These are phyloP conservation scores for Drosophila lutescens DNA, from an alignment of 2,888 invertebrate species.

Conservation along the genomic window DNA sequence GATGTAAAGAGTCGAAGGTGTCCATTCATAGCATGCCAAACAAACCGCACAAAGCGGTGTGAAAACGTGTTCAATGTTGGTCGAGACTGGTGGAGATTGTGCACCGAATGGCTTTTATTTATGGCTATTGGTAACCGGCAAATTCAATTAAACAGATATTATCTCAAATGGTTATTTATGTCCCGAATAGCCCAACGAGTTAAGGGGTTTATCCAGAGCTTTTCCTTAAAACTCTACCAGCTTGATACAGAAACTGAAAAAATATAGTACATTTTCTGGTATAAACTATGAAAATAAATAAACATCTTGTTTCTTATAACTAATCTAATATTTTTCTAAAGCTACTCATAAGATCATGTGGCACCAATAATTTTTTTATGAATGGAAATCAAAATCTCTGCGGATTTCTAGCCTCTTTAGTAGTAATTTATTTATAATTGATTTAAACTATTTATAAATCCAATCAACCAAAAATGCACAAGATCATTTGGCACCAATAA, in stretches of 20 bases:
- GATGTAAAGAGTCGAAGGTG: conserved; percentile 25
- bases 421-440: too few relatives aligned
- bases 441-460: too few relatives aligned
- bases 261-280: neutral
- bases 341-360: too few relatives aligned
- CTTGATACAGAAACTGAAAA: neutral
- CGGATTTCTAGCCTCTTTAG: too few relatives aligned
- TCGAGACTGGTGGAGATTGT: conserved; percentile 9
- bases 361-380: too few relatives aligned
- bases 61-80: conserved; percentile 25
- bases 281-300: too few relatives aligned
- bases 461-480: too few relatives aligned
- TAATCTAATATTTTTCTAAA: too few relatives aligned
- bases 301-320: too few relatives aligned
- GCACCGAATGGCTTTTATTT: conserved; percentile 27
- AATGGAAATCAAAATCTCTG: too few relatives aligned
- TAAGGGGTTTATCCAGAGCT: conserved; percentile 4
- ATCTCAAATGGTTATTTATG: conserved; percentile 30
- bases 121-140: conserved; percentile 30
- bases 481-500: too few relatives aligned
- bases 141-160: conserved; percentile 40
- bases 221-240: conserved; percentile 15
- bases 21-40: conserved; percentile 39
- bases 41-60: conserved; percentile 15
- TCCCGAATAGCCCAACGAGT: neutral